Evolutionary conservation across 2,113 vertebrate species (phyloP), one percentile per base, ranked within the genome.

Genomic region (Chloropsis hardwickii): DNA sequence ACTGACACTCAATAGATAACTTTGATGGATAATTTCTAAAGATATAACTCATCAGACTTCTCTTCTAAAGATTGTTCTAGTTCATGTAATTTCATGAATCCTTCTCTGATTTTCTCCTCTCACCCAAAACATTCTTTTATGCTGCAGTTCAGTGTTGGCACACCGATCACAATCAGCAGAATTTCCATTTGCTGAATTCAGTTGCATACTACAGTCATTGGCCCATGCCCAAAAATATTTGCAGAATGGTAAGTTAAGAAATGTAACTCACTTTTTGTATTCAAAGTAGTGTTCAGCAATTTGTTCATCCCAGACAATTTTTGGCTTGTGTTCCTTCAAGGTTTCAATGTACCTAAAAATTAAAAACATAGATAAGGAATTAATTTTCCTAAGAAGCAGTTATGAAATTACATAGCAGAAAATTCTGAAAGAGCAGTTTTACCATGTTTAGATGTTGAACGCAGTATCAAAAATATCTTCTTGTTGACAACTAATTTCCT

Each of bases 271-370:
- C 99, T 98, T 99, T 97, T 98, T 99, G 92, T 99, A 99, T 88
- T 95, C 98, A 83, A 99, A 98, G 92, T 98, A 98, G 96, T 99
- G 99, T 88, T 99, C 99, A 7, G 97, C 98, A 12, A 98, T 97
- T 82, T 99, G 97, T 87, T 98, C 98, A 91, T 99, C 99, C 99
- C 99, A 99, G 53, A 98, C 27, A 28, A 99, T 84, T 81, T 98
- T 99, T 17, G 99, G 99, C 81, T 98, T 98, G 92, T 99, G 95
- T 61, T 99, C 99, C 95, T 99, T 99, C 94, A 99, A 97, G 61
- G 98, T 97, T 92, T 99, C 99, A 47, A 99, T 97, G 94, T 99
- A 99, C 97, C 99, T 99, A 88, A 27, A 94, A 92, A 97, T 91
- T 40, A 82, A 94, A 84, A 92, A 71, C 62, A 94, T 0, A 70